Base-by-base conservation (phyloP, 2,797 vertebrate genomes). In the Gadopsis marmoratus region DNA sequence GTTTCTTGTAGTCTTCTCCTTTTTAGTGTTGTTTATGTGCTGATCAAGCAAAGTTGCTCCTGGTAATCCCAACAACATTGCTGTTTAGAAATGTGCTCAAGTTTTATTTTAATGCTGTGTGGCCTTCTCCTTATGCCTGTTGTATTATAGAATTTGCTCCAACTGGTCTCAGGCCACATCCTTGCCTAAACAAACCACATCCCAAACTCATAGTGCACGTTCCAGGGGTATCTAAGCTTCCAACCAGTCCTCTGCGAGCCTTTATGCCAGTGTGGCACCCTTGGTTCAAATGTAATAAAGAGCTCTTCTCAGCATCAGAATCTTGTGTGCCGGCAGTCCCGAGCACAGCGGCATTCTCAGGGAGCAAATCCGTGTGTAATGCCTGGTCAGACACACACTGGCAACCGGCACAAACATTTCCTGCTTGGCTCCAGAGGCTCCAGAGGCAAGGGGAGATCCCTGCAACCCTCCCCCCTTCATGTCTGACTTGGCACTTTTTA, bases 321-420 rank as follows among this genome's bases (percentile, higher is more conserved):
- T 88, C 78, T 77, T 93, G 93, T 91, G 85, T 70, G 90, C 89
- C 80, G 86, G 86, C 85, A 83, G 86, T 88, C 79, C 48, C 17
- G 74, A 85, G 88, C 84, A 7, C 82, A 76, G 91, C 85, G 83
- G 91, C 95, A 88, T 93, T 96, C 91, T 94, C 94, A 74, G 83
- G 93, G 93, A 94, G 90, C 67, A 55, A 96, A 94, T 93, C 95
- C 92, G 84, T 95, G 85, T 78, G 89, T 95, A 94, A 94, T 92
- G 93, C 92, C 93, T 90, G 87, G 94, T 93, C 88, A 90, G 92
- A 93, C 90, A 85, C 90, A 92, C 90, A 93, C 93, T 86, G 91
- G 94, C 95, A 96, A 96, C 92, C 8, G 7, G 92, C 91, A 82
- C 89, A 95, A 95, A 92, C 82, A 88, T 96, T 97, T 97, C 95